These are phyloP conservation scores for Sipha flava DNA, from an alignment of 1,140 invertebrate genomes.

Conservation along the genomic window DNA sequence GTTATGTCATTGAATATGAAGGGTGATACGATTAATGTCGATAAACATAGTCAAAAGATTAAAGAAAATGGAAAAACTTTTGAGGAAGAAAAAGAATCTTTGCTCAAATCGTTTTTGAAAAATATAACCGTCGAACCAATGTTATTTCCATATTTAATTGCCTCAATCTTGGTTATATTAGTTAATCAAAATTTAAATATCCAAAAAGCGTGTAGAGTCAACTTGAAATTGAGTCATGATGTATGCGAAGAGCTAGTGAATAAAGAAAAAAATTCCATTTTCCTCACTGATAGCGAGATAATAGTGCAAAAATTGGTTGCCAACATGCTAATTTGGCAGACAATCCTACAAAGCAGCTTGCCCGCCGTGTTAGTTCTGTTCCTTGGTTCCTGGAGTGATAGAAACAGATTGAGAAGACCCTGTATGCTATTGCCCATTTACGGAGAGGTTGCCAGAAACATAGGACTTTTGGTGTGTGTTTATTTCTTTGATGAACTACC, in stretches of 20 bases:
- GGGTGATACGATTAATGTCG: too few relatives aligned
- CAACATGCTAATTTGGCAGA: slow-evolving; percentile 69
- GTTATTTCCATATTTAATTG: slow-evolving; percentile 67
- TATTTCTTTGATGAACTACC: slow-evolving; percentile 57
- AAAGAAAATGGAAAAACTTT: too few relatives aligned
- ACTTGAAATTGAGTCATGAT: slow-evolving; percentile 58
- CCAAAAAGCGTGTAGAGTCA: slow-evolving; percentile 74
- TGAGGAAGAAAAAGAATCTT: background rate
- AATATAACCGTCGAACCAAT: slow-evolving; percentile 72
- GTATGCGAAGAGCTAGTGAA: slow-evolving; percentile 62
- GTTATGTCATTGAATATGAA: too few relatives aligned
- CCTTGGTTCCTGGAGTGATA: slow-evolving; percentile 50
- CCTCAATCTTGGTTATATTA: slow-evolving; percentile 61
- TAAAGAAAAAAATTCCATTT: slow-evolving; percentile 56
- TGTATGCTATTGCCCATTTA: slow-evolving; percentile 74
- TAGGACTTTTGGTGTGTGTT: slow-evolving; percentile 67
- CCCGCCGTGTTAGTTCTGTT: slow-evolving; percentile 69
- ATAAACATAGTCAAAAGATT: too few relatives aligned
- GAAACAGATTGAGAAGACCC: slow-evolving; percentile 62
- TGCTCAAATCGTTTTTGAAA: slow-evolving; percentile 38
- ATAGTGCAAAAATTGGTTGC: slow-evolving; percentile 63
- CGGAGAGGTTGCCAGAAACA: slow-evolving; percentile 64
- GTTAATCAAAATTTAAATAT: slow-evolving; percentile 72
- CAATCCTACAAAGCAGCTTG: slow-evolving; percentile 61
- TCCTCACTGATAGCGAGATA: slow-evolving; percentile 61